Percentiles rank a stretch among this genome's conserved stretches.
These are phyloP conservation scores for Chloropsis cyanopogon DNA, from an alignment of 2,113 vertebrate species.

Conservation along the genomic window DNA sequence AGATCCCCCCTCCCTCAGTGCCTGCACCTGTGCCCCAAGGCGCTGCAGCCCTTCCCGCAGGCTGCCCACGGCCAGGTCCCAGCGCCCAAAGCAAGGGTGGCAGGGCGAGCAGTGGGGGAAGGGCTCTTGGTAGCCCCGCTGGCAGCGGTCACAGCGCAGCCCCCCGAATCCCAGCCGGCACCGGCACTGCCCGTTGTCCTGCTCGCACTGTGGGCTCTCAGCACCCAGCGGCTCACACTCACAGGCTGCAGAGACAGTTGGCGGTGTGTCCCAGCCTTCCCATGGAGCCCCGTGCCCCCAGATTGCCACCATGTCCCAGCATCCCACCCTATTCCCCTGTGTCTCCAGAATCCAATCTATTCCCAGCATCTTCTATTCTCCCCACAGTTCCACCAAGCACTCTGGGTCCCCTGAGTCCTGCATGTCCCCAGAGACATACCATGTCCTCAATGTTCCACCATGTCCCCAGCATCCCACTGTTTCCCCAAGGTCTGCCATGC, in stretches of 20 bases:
- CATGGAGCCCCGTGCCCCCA: background rate
- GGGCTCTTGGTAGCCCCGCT: slow-evolving; percentile 75
- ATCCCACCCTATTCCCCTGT: background rate
- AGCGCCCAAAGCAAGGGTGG: slow-evolving; percentile 84
- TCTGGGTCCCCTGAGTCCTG: background rate
- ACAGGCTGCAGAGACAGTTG: slow-evolving; percentile 70
- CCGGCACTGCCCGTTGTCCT: slow-evolving; percentile 69
- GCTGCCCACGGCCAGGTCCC: slow-evolving; percentile 73
- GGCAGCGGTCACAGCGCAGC: slow-evolving; percentile 74
- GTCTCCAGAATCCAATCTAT: background rate
- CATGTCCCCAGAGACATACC: background rate
- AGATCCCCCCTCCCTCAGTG: slow-evolving; percentile 62
- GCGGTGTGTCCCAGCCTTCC: rapidly evolving
- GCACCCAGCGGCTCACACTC: slow-evolving; percentile 77
- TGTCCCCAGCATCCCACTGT: background rate
- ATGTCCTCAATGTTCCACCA: background rate
- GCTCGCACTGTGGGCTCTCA: slow-evolving; percentile 75
- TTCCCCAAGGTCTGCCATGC: background rate
- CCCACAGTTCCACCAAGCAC: background rate
- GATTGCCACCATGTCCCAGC: background rate
- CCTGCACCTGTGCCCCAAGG: slow-evolving; percentile 37
- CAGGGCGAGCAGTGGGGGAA: slow-evolving; percentile 80
- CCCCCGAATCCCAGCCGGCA: slow-evolving; percentile 76
- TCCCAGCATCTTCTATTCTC: background rate
- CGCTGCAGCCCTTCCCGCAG: slow-evolving; percentile 63